Base-by-base conservation (phyloP, 2,888 invertebrate genomes). In the Drosophila kuntzei region DNA sequence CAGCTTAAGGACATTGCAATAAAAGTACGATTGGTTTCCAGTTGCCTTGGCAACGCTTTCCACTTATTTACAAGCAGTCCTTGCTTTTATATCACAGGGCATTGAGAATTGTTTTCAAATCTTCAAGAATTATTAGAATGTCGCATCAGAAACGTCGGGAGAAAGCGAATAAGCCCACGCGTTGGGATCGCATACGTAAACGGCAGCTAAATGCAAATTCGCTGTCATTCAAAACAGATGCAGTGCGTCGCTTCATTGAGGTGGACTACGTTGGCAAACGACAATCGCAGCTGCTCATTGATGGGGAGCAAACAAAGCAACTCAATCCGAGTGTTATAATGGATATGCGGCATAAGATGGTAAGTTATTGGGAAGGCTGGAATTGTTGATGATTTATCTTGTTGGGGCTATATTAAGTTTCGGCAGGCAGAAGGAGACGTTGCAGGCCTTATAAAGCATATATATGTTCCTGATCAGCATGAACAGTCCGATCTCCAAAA, bases 131-230 rank as follows among this genome's bases (percentile, higher is more conserved):
- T 11, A 3, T 11, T 14, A 37, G 20, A 32, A 87, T 88, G 88
- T 73, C 66, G 25, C 50, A 67, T n/a, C 34, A 16, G 12, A 87
- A 83, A 67, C 80, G 76, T 51, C 76, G 81, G 0, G 83, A 87
- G 0, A 90, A 88, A 61, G 47, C 77, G n/a, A 86, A 79, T 12
- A 92, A 91, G 61, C 90, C 90, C 18, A 90, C 91, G 14, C 87
- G 92, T 47, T 92, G 92, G 92, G 92, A 93, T 80, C 90, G 92
- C 46, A 93, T 92, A 53, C 84, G 91, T 3, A 93, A 92, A 60
- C 83, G 90, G n/a, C 80, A 91, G 22, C 62, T 79, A 3, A 84
- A 87, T 70, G 76, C 77, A 1, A 84, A 75, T 65, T 44, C 68
- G 0, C 34, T 76, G 41, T 72, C 59, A 0, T 62, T 92, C 0